phyloP scores from a whole-genome alignment of 1,140 invertebrate species.

The Drosophila prosaltans region DNA sequence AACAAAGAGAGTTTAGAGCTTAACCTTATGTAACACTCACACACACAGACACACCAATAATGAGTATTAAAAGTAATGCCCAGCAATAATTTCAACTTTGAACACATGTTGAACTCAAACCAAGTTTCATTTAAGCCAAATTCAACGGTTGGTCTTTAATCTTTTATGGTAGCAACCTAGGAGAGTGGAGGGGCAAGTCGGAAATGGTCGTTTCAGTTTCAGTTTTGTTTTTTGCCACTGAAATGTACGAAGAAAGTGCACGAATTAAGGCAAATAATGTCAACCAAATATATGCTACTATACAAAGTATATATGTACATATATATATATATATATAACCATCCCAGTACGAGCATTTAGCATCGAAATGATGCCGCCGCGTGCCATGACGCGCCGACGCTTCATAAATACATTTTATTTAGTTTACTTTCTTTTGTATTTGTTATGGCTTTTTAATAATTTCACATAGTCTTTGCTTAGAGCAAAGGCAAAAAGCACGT shows the following conservation, averaged over 20 bases:
- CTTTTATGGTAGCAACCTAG: constrained; percentile 57
- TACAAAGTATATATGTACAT: constrained; percentile 36
- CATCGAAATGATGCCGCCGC: constrained; percentile 60
- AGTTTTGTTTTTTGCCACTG: constrained; percentile 44
- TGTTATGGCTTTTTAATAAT: constrained; percentile 74
- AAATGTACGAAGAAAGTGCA: constrained; percentile 67
- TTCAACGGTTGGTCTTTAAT: constrained; percentile 50
- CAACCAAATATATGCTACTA: constrained; percentile 37
- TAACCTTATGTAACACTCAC: constrained; percentile 56
- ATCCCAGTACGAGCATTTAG: constrained; percentile 29
- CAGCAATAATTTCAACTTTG: constrained; percentile 52
- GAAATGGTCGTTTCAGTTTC: constrained; percentile 23
- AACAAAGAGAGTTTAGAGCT: constrained; percentile 50
- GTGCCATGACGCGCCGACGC: constrained; percentile 57
- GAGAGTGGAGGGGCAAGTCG: constrained; percentile 55
- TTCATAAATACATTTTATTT: constrained; percentile 75
- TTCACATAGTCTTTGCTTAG: constrained; percentile 36
- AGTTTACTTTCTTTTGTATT: constrained; percentile 74
- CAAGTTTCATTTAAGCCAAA: constrained; percentile 56
- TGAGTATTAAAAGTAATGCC: constrained; percentile 58
- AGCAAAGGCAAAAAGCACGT: constrained; percentile 33
- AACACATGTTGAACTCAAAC: constrained; percentile 21
- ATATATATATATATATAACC: not conserved
- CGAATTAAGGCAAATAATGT: constrained; percentile 71
- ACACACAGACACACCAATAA: constrained; percentile 29